Conservation (phyloP, 2,113 vertebrate species). For the Myanophis thanlyinensis region DNA sequence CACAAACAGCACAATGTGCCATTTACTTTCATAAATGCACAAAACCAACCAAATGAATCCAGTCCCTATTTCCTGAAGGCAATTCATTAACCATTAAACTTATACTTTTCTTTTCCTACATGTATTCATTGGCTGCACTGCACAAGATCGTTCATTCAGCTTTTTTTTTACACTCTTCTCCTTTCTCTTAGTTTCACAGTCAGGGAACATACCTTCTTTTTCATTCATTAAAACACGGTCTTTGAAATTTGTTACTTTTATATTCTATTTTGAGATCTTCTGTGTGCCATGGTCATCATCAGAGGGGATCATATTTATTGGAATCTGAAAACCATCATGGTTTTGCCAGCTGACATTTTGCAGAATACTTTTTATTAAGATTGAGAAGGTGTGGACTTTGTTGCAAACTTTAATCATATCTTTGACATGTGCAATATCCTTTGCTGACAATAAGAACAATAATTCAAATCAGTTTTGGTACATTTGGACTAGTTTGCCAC, state of each 20-base stretch:
- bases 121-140: too few species aligned
- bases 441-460: neutral
- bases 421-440: neutral
- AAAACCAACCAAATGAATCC: neutral
- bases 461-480: neutral
- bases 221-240: neutral
- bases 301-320: neutral
- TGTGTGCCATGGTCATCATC: neutral
- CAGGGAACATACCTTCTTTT: neutral
- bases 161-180: too few species aligned
- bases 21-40: neutral
- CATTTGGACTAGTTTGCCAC: neutral
- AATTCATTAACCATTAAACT: neutral
- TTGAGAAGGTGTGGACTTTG: neutral
- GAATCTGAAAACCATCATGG: neutral
- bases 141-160: too few species aligned
- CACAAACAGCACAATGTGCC: neutral
- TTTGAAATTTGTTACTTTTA: neutral
- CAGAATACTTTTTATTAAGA: neutral
- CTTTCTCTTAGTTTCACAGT: too few species aligned
- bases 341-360: neutral
- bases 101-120: neutral
- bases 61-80: neutral
- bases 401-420: neutral
- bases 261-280: neutral